Evolutionary conservation across 2,113 vertebrate species (phyloP), one percentile per base, ranked within the genome.

Genomic region (Petrocephalus zakoni): DNA sequence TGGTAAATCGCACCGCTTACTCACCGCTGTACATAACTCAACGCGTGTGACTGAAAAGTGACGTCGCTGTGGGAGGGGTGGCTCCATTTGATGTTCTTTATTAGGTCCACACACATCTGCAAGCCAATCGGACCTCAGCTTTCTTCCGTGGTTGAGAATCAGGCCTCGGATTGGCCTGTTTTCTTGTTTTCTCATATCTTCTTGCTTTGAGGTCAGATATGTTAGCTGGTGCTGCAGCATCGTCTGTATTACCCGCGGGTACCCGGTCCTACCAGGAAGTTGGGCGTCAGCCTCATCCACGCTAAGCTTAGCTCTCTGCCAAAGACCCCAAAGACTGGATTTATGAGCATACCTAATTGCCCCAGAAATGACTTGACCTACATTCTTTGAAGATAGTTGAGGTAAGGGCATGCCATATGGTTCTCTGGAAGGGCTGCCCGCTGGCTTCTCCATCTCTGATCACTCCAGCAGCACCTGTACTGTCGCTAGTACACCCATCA

Each of bases 211-310:
- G 58, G 58, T 61, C 58, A 61, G 58, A n/a, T 61, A 61, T 22
- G 72, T 42, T 5, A 78, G 17, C 25, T 78, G 72, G 75, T 6
- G 37, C 13, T 84, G 37, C 46, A 2, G 47, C 47, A 29, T n/a
- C 37, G 22, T 85, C 21, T 88, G 82, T 53, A 56, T 89, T 86
- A 55, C 68, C 89, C 86, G 89, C 92, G 94, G 94, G 94, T 95
- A 87, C 86, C 93, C 93, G 95, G 94, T 93, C 92, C 95, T 92
- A 94, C 88, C 91, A 93, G 94, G 93, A 94, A 94, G 90, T 90
- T 95, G 94, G 93, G 95, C 94, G 95, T 94, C 94, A 94, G 94
- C 94, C 95, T 93, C 93, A 92, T 95, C 94, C 94, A 94, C 92
- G 94, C 94, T 68, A 68, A 68, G 64, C 15, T n/a, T 34, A 25